These are phyloP conservation scores for Simalia tracyae DNA, from an alignment of 2,797 vertebrate genomes.

Conservation along the genomic window DNA sequence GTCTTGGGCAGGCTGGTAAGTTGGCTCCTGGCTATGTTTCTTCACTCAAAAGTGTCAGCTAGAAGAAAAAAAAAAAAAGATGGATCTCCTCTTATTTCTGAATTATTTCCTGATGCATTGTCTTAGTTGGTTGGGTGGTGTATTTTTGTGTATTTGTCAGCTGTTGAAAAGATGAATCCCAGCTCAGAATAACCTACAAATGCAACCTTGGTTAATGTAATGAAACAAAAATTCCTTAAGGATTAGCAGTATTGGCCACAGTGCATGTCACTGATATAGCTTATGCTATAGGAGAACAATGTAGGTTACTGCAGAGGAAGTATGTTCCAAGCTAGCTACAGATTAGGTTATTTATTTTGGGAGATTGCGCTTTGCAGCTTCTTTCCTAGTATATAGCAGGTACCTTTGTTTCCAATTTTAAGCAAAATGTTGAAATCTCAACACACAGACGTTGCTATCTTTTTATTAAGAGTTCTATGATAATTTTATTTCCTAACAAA, in stretches of 20 bases:
- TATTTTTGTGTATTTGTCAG: constrained; percentile 2
- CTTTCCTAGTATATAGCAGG: neutral
- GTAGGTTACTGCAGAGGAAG: neutral
- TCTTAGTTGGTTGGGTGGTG: neutral
- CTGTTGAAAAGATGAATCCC: neutral
- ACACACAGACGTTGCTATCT: neutral
- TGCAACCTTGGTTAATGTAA: neutral
- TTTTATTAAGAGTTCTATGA: neutral
- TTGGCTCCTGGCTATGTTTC: neutral
- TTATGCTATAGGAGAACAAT: neutral
- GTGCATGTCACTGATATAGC: neutral
- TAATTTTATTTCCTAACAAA: neutral
- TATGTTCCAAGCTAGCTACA: neutral
- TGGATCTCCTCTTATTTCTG: neutral
- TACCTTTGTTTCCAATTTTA: neutral
- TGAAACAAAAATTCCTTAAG: neutral
- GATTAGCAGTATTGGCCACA: neutral
- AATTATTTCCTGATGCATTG: neutral
- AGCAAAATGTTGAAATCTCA: neutral
- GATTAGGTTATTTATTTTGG: neutral
- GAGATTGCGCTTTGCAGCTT: neutral
- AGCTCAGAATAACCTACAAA: neutral
- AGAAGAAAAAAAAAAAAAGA: neutral
- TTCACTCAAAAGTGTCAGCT: neutral
- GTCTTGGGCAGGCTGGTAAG: neutral